Conservation (phyloP, 2,113 vertebrate genomes). For the Myotis yumanensis region DNA sequence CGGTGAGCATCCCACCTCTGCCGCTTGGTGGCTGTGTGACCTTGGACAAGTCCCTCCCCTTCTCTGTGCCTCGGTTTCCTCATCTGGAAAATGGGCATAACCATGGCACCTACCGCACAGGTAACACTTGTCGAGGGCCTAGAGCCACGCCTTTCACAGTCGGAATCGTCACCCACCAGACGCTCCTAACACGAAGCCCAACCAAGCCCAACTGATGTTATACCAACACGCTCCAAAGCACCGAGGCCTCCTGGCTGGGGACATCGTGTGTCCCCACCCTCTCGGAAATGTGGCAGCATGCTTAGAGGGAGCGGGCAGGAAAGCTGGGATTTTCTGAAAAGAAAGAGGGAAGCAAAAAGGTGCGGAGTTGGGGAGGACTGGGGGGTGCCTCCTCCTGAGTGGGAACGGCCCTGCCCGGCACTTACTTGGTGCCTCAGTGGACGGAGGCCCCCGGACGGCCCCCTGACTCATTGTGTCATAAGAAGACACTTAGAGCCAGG, state of each 20-base stretch:
- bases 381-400: background rate
- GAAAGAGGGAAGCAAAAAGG: background rate
- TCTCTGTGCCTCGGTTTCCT: background rate
- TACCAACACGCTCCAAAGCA: background rate
- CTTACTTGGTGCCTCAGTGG: background rate
- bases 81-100: background rate
- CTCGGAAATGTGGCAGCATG: background rate
- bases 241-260: background rate
- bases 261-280: rapidly evolving
- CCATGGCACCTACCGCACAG: background rate
- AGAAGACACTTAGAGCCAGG: background rate
- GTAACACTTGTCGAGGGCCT: background rate
- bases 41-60: background rate
- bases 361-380: background rate
- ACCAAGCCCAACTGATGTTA: rapidly evolving
- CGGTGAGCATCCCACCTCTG: background rate
- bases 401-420: rapidly evolving
- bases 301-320: background rate
- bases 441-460: rapidly evolving
- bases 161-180: background rate
- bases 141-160: background rate
- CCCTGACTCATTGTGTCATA: background rate
- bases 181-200: rapidly evolving
- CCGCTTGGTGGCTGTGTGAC: background rate
- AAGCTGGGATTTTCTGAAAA: background rate